These are phyloP conservation scores for Oreonectes daqikongensis DNA, from an alignment of 2,797 vertebrate species.

Conservation along the genomic window DNA sequence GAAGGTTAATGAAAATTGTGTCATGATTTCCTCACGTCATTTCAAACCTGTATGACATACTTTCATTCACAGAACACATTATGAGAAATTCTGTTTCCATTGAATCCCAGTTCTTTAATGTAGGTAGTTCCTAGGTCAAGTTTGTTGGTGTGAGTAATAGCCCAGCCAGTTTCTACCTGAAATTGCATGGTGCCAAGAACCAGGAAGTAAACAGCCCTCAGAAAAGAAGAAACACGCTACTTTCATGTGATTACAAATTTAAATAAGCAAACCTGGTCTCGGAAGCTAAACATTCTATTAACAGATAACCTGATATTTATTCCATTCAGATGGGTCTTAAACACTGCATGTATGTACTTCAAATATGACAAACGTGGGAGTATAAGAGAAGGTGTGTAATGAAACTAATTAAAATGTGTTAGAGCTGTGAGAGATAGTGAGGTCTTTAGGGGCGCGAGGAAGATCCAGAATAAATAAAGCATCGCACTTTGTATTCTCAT, in stretches of 20 bases:
- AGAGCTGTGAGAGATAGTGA: constrained; percentile 37
- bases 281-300: constrained; percentile 1
- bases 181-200: constrained; percentile 15
- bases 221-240: not conserved
- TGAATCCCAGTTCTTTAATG: too few species aligned
- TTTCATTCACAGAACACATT: not conserved
- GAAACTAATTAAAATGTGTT: constrained; percentile 54
- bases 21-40: not conserved
- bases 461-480: constrained; percentile 7
- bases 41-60: not conserved
- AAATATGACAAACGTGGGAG: constrained; percentile 21
- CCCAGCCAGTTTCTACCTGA: constrained; percentile 14
- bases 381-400: constrained; percentile 29
- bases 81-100: too few species aligned
- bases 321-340: not conserved
- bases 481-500: constrained; percentile 17
- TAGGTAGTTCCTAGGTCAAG: not conserved
- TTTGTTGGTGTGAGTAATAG: not conserved
- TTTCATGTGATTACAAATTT: constrained; percentile 1
- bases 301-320: constrained; percentile 3
- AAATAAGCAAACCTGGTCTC: not conserved
- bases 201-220: not conserved
- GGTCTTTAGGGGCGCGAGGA: constrained; percentile 15
- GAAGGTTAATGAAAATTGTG: not conserved
- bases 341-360: not conserved